Evolutionary conservation across 2,888 invertebrate genomes (phyloP), one percentile per base, ranked within the genome.

Genomic region (Hypsopygia costalis): DNA sequence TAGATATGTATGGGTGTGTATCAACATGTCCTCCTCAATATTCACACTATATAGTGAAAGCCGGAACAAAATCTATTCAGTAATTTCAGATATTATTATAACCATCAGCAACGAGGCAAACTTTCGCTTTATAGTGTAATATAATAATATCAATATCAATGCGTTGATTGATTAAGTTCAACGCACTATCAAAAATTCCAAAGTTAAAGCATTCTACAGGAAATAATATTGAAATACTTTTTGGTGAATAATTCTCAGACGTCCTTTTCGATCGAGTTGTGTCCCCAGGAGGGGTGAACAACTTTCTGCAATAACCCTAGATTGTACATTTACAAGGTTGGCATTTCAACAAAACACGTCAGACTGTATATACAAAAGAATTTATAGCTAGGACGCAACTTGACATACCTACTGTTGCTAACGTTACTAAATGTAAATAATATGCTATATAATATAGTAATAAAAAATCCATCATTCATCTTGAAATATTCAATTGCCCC

Each of bases 401-500:
- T 32, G 16, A 16, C 31, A 16, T 32, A 16, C 31, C n/a, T 32
- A 5, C 16, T 30, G 36, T 36, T 29, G 12, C 9, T n/a, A 22
- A 31, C 36, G 11, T 37, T 10, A 30, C 32, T 32, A 8, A 25
- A 20, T 11, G 20, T 20, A 29, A 5, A 28, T 10, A 37, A 30
- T 38, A 36, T 30, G 10, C 22, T 33, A 32, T 38, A 38, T n/a
- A n/a, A n/a, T n/a, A n/a, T n/a, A n/a, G n/a, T n/a, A n/a, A 40
- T 34, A 25, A 38, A 41, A 43, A 40, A 44, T 21, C 44, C 43
- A 41, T 51, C 48, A 43, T 39, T 50, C 45, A 47, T 38, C 12
- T 49, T 43, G 44, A 52, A 39, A 33, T 38, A 38, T 25, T 43
- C 39, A 45, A 43, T 47, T 46, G 47, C 9, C 36, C 41, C n/a